Evolutionary conservation across 2,888 invertebrate species (phyloP).

Genomic region (Buathra laborator): DNA sequence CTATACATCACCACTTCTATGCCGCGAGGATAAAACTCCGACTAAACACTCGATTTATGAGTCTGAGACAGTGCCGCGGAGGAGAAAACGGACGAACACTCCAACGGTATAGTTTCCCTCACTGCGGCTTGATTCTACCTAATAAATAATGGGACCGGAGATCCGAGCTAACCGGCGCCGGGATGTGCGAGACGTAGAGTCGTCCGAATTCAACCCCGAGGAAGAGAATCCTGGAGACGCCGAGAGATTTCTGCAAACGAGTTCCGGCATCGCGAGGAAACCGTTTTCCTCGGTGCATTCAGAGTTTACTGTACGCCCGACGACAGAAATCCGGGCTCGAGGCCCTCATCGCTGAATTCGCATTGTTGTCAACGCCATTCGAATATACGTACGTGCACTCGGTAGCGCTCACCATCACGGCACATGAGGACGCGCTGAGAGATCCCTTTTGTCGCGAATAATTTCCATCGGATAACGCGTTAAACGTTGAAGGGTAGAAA

Average conservation of each 20-base stretch:
- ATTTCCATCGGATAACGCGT: conserved; percentile 68
- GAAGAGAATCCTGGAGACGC: conserved; percentile 52
- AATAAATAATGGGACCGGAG: conserved; percentile 74
- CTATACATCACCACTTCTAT: conserved; percentile 56
- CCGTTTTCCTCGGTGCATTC: conserved; percentile 64
- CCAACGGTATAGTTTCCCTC: conserved; percentile 47
- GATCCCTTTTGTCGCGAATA: conserved; percentile 72
- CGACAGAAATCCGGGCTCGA: conserved; percentile 48
- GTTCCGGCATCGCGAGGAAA: conserved; percentile 68
- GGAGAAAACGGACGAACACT: conserved; percentile 40
- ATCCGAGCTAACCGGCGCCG: conserved; percentile 66
- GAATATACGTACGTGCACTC: conserved; percentile 70
- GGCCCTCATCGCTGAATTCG: conserved; percentile 69
- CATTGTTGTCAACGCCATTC: conserved; percentile 76
- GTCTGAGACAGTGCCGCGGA: conserved; percentile 64
- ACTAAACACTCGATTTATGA: conserved; percentile 74
- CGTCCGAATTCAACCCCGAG: conserved; percentile 52
- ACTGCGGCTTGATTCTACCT: conserved; percentile 50
- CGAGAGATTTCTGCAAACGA: conserved; percentile 67
- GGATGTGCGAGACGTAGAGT: conserved; percentile 40
- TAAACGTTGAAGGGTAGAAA: conserved; percentile 36
- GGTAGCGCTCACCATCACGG: conserved; percentile 43
- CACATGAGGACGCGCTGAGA: conserved; percentile 53
- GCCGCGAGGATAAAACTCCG: conserved; percentile 61
- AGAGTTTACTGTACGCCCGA: conserved; percentile 46